Percentiles rank a stretch among this genome's conserved stretches.
phyloP scores from a whole-genome alignment of 2,888 invertebrate genomes.

The Nomada lathburiana region DNA sequence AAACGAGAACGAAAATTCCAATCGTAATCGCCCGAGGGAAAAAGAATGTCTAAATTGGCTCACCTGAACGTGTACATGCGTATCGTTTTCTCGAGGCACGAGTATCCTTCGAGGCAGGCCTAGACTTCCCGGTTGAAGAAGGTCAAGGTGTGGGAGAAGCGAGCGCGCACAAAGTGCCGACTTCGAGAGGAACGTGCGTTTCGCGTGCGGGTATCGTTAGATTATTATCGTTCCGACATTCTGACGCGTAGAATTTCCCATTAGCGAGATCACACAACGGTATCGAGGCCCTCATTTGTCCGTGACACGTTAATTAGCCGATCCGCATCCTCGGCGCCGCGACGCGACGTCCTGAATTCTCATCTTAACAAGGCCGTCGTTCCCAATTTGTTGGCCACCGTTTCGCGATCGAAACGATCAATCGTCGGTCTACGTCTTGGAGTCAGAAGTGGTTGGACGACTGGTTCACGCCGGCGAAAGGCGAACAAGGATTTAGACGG shows the following conservation, averaged over 20 bases:
- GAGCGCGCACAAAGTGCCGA: slow-evolving; percentile 65
- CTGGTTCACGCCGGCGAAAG: too few species aligned
- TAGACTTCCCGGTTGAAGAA: slow-evolving; percentile 74
- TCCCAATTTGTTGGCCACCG: slow-evolving; percentile 32
- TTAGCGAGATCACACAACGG: slow-evolving; percentile 61
- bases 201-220: slow-evolving; percentile 46
- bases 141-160: slow-evolving; percentile 77
- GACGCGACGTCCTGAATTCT: slow-evolving; percentile 15
- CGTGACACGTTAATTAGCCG: slow-evolving; percentile 60
- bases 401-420: slow-evolving; percentile 14
- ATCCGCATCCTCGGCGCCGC: slow-evolving; percentile 21
- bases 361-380: background rate
- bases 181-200: slow-evolving; percentile 18
- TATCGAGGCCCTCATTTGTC: slow-evolving; percentile 53
- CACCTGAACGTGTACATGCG: background rate
- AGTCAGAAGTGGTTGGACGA: background rate
- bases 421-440: background rate
- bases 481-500: background rate
- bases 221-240: slow-evolving; percentile 57
- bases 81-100: background rate
- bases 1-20: background rate
- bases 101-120: slow-evolving; percentile 32
- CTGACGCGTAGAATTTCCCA: slow-evolving; percentile 40
- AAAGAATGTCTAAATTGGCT: slow-evolving; percentile 23
- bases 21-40: background rate